These are phyloP conservation scores for Polyergus mexicanus DNA, from an alignment of 1,140 invertebrate genomes.

Conservation along the genomic window DNA sequence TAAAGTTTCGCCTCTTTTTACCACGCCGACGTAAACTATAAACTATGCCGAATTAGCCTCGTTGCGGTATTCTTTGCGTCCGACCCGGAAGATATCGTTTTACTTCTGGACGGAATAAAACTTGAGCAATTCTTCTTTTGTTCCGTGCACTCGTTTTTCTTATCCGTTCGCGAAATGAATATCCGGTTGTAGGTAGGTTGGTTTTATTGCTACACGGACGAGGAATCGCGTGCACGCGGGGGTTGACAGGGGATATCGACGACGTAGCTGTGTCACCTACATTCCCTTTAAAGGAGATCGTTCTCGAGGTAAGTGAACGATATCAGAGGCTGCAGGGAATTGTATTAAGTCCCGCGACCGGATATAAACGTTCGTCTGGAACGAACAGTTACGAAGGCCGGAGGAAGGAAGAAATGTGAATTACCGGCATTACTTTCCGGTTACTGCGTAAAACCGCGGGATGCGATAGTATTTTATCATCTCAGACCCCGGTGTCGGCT, in stretches of 20 bases:
- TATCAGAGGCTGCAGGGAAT: slow-evolving; percentile 24
- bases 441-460: slow-evolving; percentile 39
- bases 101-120: slow-evolving; percentile 69
- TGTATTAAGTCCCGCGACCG: slow-evolving; percentile 32
- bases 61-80: slow-evolving; percentile 66
- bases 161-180: slow-evolving; percentile 60
- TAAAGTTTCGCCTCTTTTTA: slow-evolving; percentile 65
- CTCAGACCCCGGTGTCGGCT: slow-evolving; percentile 20
- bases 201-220: slow-evolving; percentile 46
- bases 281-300: slow-evolving; percentile 50
- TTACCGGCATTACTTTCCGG: slow-evolving; percentile 47
- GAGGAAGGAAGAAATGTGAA: slow-evolving; percentile 46
- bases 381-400: slow-evolving; percentile 32
- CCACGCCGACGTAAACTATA: slow-evolving; percentile 67
- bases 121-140: slow-evolving; percentile 66
- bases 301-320: not conserved
- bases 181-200: slow-evolving; percentile 27
- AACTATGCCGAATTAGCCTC: slow-evolving; percentile 71
- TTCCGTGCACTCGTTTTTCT: slow-evolving; percentile 51
- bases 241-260: slow-evolving; percentile 42
- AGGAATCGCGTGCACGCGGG: slow-evolving; percentile 6
- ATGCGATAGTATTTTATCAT: slow-evolving; percentile 50
- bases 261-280: slow-evolving; percentile 42
- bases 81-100: slow-evolving; percentile 49
- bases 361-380: slow-evolving; percentile 38